Percentiles rank a stretch among this genome's conserved stretches.
These are phyloP conservation scores for Corythornis vintsioides DNA, from an alignment of 2,113 vertebrate species.

Conservation along the genomic window DNA sequence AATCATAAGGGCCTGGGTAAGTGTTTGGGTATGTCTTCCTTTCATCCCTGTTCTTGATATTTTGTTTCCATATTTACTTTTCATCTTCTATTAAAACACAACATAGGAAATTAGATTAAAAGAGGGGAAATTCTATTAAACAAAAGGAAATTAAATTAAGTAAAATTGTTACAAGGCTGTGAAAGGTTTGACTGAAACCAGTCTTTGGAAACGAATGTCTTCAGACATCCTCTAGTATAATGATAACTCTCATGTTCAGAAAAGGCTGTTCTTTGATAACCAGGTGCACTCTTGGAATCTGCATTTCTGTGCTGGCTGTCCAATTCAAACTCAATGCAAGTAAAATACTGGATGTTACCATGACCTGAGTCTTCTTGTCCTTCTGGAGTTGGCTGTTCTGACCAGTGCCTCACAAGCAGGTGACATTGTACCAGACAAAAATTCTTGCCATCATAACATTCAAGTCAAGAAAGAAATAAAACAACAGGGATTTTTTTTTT, in stretches of 20 bases:
- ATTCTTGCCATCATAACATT: not conserved
- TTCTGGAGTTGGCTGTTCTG: not conserved
- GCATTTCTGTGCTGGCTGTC: not conserved
- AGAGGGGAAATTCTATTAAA: constrained; percentile 53
- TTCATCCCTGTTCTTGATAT: not conserved
- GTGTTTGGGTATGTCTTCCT: not conserved
- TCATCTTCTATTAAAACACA: constrained; percentile 60
- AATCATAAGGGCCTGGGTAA: not conserved
- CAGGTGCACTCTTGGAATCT: not conserved
- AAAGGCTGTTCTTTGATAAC: not conserved
- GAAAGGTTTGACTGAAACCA: constrained; percentile 66
- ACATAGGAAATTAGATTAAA: constrained; percentile 65
- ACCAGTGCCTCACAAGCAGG: not conserved
- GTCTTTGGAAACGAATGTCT: constrained; percentile 32
- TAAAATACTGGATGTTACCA: not conserved
- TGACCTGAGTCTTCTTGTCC: not conserved
- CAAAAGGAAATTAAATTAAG: constrained; percentile 70
- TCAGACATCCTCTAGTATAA: not conserved
- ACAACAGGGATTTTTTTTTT: not conserved
- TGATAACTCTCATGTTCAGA: not conserved
- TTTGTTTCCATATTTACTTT: constrained; percentile 55
- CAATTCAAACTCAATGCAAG: not conserved
- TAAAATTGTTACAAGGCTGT: constrained; percentile 51
- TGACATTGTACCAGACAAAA: not conserved
- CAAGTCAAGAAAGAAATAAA: not conserved